Evolutionary conservation across 2,888 invertebrate genomes (phyloP), one percentile per base, ranked within the genome.

Genomic region (Pristionchus exspectatus): DNA sequence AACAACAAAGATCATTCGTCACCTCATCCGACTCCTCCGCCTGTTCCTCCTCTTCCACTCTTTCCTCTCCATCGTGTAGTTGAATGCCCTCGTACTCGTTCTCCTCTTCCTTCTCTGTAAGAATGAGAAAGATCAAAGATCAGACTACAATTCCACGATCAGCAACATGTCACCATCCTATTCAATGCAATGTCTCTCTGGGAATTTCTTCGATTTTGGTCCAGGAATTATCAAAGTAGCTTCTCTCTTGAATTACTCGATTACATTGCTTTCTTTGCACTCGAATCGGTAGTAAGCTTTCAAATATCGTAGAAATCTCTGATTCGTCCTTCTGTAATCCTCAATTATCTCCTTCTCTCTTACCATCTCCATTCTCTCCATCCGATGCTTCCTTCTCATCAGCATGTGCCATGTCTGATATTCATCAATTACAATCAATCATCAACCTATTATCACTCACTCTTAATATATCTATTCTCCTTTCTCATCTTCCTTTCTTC

Each of bases 71-170:
- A 50, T 87, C 87, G 44, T 87, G 87, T 69, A 87, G 69, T 44
- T 87, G 87, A 27, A 87, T 87, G 87, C 87, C 87, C 87, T 87
- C 87, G 69, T 69, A 87, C 66, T 86, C 86, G 9, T 33, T 59
- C 87, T 87, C 50, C 27, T 87, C 87, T 30, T 63, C 87, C 18
- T 85, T 81, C 12, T 81, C 81, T 81, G 81, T 1, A 50, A 50
- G 44, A 24, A 81, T 5, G 56, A n/a, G 24, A 27, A 33, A 44
- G 69, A 72, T 27, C 69, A 44, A 30, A 44, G 44, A 77, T 44
- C 77, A 77, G 18, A 44, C 24, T 44, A 14, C 72, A 74, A 38
- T 38, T 38, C 38, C 38, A 38, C 38, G 38, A 38, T 38, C 38
- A 38, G 5, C 38, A 38, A 38, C 38, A 38, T 38, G 38, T 38